These are phyloP conservation scores for Tuberolachnus salignus DNA, from an alignment of 2,888 invertebrate species.

Conservation along the genomic window DNA sequence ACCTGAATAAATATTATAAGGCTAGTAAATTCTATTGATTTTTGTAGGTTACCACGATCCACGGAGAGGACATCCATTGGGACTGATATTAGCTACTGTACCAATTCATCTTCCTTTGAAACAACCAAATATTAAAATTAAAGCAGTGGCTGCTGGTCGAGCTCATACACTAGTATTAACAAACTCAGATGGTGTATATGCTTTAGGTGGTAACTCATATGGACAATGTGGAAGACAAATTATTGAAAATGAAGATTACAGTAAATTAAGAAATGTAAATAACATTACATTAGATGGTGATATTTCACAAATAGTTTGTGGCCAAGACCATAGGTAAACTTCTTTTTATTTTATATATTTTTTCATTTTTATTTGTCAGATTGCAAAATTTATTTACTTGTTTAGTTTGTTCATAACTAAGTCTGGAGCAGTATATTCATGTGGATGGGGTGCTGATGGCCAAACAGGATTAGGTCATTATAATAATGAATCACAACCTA, in stretches of 20 bases:
- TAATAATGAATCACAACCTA: conserved; percentile 67
- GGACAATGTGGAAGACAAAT: conserved; percentile 91
- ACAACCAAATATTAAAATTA: conserved; percentile 66
- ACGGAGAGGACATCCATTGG: conserved; percentile 70
- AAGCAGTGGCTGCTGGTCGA: conserved; percentile 78
- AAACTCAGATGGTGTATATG: conserved; percentile 78
- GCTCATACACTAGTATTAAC: conserved; percentile 85
- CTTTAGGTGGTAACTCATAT: conserved; percentile 88
- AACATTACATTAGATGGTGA: conserved; percentile 71
- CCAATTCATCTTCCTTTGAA: conserved; percentile 74
- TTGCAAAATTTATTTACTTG: neutral
- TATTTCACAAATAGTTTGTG: conserved; percentile 77
- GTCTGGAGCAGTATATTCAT: conserved; percentile 81
- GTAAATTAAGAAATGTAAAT: conserved; percentile 66
- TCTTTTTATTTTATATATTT: neutral
- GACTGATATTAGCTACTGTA: conserved; percentile 73
- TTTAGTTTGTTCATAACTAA: conserved; percentile 77
- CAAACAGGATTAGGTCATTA: conserved; percentile 84
- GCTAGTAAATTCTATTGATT: conserved; percentile 22
- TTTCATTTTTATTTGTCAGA: neutral
- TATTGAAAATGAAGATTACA: conserved; percentile 77
- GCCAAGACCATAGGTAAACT: conserved; percentile 84
- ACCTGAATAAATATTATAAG: neutral
- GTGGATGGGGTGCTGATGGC: conserved; percentile 95
- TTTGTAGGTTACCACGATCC: conserved; percentile 63